Evolutionary conservation across 2,797 vertebrate genomes (phyloP).

Genomic region (Mormyrus hasselquistii): DNA sequence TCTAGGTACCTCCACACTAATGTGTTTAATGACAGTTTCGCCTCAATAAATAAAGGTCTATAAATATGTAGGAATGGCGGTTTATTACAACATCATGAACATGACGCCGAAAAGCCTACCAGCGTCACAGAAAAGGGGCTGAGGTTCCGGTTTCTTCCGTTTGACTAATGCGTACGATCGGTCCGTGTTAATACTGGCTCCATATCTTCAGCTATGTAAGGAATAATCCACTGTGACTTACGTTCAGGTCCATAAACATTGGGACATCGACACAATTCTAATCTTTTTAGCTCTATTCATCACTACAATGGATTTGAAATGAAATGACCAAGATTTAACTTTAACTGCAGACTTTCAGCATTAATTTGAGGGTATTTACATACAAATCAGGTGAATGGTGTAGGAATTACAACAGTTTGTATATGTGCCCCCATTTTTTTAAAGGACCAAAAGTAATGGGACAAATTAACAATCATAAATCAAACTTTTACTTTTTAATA

Average conservation of each 20-base stretch:
- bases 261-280: too few species aligned
- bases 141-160: neutral
- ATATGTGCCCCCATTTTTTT: too few species aligned
- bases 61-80: neutral
- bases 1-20: neutral
- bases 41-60: neutral
- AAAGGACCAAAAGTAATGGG: neutral
- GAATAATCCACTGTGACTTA: neutral
- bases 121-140: neutral
- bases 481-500: conserved; percentile 10
- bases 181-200: neutral
- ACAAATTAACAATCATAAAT: neutral
- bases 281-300: too few species aligned
- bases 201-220: neutral
- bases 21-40: neutral
- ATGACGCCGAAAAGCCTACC: neutral
- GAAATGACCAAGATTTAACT: too few species aligned
- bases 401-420: too few species aligned
- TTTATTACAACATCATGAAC: neutral
- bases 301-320: too few species aligned
- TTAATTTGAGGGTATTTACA: too few species aligned
- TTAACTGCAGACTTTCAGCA: too few species aligned
- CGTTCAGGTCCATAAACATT: too few species aligned
- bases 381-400: too few species aligned
- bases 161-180: neutral